These are phyloP conservation scores for Plectrocnemia conspersa DNA, from an alignment of 1,140 invertebrate species.

Conservation along the genomic window DNA sequence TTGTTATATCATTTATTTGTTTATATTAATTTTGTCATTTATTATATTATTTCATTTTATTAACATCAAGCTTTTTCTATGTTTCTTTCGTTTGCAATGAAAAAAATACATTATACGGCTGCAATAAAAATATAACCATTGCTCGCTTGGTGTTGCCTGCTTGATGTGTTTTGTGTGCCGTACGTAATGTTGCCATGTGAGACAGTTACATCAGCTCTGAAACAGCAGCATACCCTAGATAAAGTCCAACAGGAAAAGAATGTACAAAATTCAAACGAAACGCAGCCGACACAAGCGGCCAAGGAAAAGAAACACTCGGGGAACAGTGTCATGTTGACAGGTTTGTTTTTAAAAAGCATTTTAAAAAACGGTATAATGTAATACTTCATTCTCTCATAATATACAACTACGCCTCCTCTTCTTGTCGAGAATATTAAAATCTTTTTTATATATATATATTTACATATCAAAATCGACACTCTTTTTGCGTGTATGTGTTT, in stretches of 20 bases:
- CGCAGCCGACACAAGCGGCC: constrained; percentile 1
- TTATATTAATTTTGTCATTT: constrained; percentile 10
- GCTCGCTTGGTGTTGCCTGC: constrained; percentile 21
- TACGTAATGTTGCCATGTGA: constrained; percentile 17
- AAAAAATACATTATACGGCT: too few species aligned
- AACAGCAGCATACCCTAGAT: constrained; percentile 10
- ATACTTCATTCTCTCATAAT: too few species aligned
- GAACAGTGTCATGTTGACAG: constrained; percentile 9
- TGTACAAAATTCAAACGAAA: constrained; percentile 10
- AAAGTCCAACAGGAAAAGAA: constrained; percentile 12
- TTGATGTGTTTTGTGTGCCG: constrained; percentile 23
- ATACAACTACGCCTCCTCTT: too few species aligned
- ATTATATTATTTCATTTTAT: too few species aligned
- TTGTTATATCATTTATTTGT: background rate
- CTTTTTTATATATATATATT: too few species aligned
- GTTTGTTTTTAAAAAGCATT: constrained; percentile 19
- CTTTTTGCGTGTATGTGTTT: too few species aligned
- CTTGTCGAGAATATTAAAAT: too few species aligned
- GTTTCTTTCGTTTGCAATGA: constrained; percentile 14
- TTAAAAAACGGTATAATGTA: too few species aligned
- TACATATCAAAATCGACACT: too few species aligned
- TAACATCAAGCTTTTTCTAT: constrained; percentile 1
- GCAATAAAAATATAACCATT: constrained; percentile 22
- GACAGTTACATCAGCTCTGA: constrained; percentile 9
- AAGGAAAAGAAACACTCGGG: constrained; percentile 17